These are phyloP conservation scores for Augochlorella aurata DNA, from an alignment of 2,888 invertebrate genomes.

Conservation along the genomic window DNA sequence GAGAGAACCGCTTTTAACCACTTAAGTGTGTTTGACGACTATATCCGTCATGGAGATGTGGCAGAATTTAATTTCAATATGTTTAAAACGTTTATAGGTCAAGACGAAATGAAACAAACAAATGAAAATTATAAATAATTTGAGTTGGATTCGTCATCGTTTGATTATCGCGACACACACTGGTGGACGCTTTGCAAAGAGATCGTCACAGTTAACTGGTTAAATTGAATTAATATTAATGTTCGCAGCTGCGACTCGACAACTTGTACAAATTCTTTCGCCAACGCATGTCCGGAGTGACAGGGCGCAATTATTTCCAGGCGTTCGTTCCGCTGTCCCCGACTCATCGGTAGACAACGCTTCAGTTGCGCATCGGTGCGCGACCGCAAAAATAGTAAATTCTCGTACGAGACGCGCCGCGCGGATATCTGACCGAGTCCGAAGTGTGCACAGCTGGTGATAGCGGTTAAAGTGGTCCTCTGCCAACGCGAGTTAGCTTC, in stretches of 20 bases:
- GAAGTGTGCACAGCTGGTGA: constrained; percentile 21
- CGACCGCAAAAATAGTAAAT: constrained; percentile 10
- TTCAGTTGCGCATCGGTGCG: neutral
- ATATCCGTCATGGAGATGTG: too few relatives aligned
- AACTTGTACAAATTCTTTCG: neutral
- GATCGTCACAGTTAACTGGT: too few relatives aligned
- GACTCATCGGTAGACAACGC: too few relatives aligned
- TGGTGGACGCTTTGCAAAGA: too few relatives aligned
- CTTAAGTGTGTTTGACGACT: too few relatives aligned
- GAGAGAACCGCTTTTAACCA: too few relatives aligned
- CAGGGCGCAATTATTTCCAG: neutral
- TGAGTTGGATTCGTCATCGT: too few relatives aligned
- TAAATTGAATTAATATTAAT: neutral
- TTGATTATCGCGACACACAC: too few relatives aligned
- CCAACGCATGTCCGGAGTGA: neutral
- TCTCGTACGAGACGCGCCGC: neutral
- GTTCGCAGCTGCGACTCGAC: neutral
- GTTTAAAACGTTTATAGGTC: too few relatives aligned
- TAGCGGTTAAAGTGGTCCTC: constrained; percentile 33
- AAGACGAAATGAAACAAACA: too few relatives aligned
- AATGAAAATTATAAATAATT: too few relatives aligned
- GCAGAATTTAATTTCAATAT: too few relatives aligned
- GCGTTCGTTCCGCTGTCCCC: neutral
- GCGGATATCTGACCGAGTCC: constrained; percentile 14
- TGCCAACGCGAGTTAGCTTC: neutral